Percentiles rank a stretch among this genome's conserved stretches.
Evolutionary conservation across 1,140 invertebrate genomes (phyloP).

Genomic region (Caenorhabditis tropicalis): DNA sequence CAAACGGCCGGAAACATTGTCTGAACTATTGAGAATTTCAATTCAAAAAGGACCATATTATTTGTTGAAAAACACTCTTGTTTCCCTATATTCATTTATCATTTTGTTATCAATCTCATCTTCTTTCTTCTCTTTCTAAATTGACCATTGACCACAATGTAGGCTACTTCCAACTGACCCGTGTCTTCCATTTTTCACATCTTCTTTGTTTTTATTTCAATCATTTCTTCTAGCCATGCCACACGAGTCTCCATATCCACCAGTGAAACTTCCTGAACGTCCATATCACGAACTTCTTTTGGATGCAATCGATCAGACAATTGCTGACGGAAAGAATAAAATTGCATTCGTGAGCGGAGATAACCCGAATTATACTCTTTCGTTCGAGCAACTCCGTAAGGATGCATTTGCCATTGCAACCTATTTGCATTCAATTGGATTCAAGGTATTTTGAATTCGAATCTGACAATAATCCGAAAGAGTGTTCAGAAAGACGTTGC

Average conservation of each 20-base stretch:
- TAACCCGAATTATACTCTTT: neutral
- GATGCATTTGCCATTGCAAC: conserved; percentile 35
- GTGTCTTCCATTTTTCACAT: neutral
- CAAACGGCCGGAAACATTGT: too few relatives aligned
- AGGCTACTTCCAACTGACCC: neutral
- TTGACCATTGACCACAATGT: conserved; percentile 14
- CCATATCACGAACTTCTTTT: conserved; percentile 53
- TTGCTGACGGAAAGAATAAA: conserved; percentile 45
- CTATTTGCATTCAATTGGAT: conserved; percentile 42
- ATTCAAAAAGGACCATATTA: neutral
- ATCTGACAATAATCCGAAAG: too few relatives aligned
- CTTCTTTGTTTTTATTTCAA: neutral
- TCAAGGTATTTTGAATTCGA: too few relatives aligned
- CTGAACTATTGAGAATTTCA: too few relatives aligned
- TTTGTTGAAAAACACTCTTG: neutral
- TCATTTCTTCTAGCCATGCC: neutral
- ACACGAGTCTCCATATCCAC: conserved; percentile 50
- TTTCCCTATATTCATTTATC: neutral
- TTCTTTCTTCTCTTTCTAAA: neutral
- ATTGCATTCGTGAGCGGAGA: conserved; percentile 52
- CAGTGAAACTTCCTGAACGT: conserved; percentile 30
- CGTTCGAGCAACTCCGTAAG: conserved; percentile 39
- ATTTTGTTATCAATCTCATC: too few relatives aligned
- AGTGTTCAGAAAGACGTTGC: conserved; percentile 53
- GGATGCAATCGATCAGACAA: conserved; percentile 29